Evolutionary conservation across 2,113 vertebrate genomes (phyloP).

Genomic region (Sialia sialis): DNA sequence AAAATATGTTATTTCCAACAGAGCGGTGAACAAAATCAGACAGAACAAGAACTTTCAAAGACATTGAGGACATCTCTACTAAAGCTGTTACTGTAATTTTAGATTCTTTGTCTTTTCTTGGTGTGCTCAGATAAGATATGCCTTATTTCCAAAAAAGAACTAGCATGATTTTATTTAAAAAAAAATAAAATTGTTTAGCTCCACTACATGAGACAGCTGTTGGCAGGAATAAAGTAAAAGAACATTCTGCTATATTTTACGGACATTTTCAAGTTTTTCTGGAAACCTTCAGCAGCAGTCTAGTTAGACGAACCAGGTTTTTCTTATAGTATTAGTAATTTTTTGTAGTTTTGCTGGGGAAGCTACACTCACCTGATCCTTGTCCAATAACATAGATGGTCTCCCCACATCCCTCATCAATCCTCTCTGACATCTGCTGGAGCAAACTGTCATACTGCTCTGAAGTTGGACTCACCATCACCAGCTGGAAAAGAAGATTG

Average conservation of each 20-base stretch:
- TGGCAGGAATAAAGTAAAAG: background rate
- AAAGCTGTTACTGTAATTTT: background rate
- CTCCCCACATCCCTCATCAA: constrained; percentile 97
- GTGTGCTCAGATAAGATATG: background rate
- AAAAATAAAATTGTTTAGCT: background rate
- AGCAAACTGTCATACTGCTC: constrained; percentile 98
- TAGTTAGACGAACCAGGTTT: background rate
- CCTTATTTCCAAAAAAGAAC: background rate
- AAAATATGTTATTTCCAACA: background rate
- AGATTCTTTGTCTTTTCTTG: background rate
- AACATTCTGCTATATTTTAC: background rate
- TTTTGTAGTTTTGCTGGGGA: background rate
- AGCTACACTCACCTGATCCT: constrained; percentile 88
- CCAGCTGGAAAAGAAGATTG: constrained; percentile 79
- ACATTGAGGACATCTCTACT: rapidly evolving
- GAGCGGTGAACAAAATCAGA: background rate
- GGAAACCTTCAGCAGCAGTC: background rate
- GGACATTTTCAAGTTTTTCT: background rate
- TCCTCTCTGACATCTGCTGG: constrained; percentile 90
- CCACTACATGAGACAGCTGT: background rate
- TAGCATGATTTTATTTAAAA: background rate
- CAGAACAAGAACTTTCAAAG: background rate
- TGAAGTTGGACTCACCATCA: constrained; percentile 93
- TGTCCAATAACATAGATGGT: constrained; percentile 98
- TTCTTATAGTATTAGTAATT: background rate